Percentiles rank a stretch among this genome's conserved stretches.
Conservation (phyloP, 2,888 invertebrate species). For the Crioceris asparagi region DNA sequence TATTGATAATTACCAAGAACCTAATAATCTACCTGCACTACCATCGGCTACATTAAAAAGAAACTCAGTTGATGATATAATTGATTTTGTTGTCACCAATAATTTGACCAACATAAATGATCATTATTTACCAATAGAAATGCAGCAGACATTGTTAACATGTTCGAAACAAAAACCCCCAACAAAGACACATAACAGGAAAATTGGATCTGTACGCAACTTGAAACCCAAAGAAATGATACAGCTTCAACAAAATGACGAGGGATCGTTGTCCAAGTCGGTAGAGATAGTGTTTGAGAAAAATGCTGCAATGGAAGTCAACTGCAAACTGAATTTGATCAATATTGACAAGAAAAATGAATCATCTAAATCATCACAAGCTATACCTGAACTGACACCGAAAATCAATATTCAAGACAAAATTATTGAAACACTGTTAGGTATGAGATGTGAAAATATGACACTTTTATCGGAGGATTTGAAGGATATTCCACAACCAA, state of each 20-base stretch:
- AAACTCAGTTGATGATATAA: conserved; percentile 22
- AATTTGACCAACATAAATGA: conserved; percentile 8
- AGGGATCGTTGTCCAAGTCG: no score
- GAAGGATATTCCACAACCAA: no score
- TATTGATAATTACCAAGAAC: conserved; percentile 9
- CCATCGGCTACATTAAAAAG: conserved; percentile 3
- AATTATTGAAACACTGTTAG: no score
- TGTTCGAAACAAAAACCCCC: neutral
- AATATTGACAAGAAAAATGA: conserved; percentile 2
- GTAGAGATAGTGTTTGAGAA: no score
- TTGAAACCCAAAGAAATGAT: neutral
- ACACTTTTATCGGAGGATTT: no score
- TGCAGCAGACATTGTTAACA: no score
- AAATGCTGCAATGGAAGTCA: no score
- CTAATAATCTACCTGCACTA: neutral
- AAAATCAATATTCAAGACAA: no score
- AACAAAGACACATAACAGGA: neutral
- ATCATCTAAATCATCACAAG: no score
- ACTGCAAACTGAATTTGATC: no score
- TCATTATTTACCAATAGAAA: conserved; percentile 5
- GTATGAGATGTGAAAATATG: no score
- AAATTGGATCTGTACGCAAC: neutral
- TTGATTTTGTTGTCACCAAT: conserved; percentile 20
- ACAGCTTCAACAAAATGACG: neutral
- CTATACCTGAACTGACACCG: no score